Conservation (phyloP, 2,113 vertebrate genomes). For the Lophotis ruficrista region DNA sequence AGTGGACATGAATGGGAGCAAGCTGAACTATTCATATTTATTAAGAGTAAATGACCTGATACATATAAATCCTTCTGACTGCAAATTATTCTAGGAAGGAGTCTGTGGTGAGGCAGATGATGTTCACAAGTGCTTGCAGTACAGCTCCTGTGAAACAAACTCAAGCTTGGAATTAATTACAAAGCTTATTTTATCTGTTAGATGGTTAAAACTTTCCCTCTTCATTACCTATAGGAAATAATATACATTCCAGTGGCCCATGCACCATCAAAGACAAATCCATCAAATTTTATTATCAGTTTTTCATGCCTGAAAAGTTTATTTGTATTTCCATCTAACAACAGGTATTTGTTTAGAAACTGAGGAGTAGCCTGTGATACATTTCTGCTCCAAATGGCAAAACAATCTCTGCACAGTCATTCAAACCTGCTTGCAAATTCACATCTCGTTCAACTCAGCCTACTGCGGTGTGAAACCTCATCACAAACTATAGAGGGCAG, state of each 20-base stretch:
- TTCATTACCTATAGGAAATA: not conserved
- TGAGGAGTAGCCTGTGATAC: not conserved
- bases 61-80: not conserved
- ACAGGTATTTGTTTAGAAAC: not conserved
- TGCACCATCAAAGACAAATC: not conserved
- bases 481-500: not conserved
- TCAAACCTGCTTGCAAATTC: not conserved
- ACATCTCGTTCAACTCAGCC: accelerated
- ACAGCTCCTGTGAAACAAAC: not conserved
- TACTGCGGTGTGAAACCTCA: not conserved
- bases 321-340: not conserved
- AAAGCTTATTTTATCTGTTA: not conserved
- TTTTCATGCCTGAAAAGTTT: not conserved
- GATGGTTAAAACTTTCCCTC: not conserved
- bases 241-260: not conserved
- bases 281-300: not conserved
- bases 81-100: not conserved
- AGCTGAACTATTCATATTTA: not conserved
- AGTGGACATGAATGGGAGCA: not conserved
- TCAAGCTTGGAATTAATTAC: not conserved
- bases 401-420: not conserved
- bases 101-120: not conserved
- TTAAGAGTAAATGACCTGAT: not conserved
- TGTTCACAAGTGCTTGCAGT: not conserved
- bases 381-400: not conserved